These are phyloP conservation scores for Leptodirus hochenwartii DNA, from an alignment of 2,888 invertebrate genomes.

Conservation along the genomic window DNA sequence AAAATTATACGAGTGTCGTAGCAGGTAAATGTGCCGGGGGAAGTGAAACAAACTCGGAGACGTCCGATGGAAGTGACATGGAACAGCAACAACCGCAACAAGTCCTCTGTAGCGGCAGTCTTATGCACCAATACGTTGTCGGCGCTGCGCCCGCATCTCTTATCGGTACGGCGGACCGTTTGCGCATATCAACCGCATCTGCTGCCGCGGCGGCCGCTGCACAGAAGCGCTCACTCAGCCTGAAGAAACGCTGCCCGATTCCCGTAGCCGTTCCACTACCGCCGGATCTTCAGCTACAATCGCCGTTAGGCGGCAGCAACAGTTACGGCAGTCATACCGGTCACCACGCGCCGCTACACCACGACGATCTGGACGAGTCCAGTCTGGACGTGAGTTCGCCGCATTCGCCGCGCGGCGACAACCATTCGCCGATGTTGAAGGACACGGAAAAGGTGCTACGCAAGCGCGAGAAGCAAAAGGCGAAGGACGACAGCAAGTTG, in stretches of 20 bases:
- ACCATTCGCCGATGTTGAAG: conserved; percentile 41
- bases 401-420: conserved; percentile 46
- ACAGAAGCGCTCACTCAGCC: conserved; percentile 28
- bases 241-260: conserved; percentile 25
- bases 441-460: conserved; percentile 41
- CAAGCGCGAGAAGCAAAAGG: conserved; percentile 47
- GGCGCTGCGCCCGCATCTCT: background rate
- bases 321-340: no score
- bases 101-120: background rate
- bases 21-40: no score
- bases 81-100: conserved; percentile 13
- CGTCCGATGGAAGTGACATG: conserved; percentile 24
- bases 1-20: no score
- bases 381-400: conserved; percentile 45
- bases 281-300: conserved; percentile 32
- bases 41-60: conserved; percentile 27
- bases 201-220: no score
- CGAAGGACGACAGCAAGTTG: conserved; percentile 49
- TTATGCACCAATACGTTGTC: background rate
- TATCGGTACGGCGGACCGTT: conserved; percentile 19
- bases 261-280: conserved; percentile 26
- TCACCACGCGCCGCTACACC: no score
- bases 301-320: conserved; percentile 27
- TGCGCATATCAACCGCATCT: no score
- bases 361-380: conserved; percentile 48